Evolutionary conservation across 1,140 invertebrate species (phyloP).

Genomic region (Mesaphorura yosii): DNA sequence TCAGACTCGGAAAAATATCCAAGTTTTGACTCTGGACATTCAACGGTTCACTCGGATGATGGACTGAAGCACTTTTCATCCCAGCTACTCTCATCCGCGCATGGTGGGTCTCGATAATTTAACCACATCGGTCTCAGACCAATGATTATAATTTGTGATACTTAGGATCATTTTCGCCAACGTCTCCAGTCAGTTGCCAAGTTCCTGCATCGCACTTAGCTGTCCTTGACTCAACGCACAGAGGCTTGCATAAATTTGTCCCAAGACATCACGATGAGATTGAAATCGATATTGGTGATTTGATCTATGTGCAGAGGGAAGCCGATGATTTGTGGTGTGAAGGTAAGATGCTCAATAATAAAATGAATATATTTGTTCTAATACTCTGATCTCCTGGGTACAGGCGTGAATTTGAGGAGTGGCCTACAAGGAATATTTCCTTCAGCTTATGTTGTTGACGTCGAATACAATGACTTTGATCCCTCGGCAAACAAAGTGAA

Average conservation of each 20-base stretch:
- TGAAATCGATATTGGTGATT: conserved; percentile 92
- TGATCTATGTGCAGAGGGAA: conserved; percentile 90
- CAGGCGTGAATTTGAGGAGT: conserved; percentile 83
- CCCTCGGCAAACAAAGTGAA: conserved; percentile 70
- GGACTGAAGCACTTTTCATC: conserved; percentile 71
- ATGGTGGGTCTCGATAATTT: conserved; percentile 29
- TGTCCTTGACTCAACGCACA: conserved; percentile 84
- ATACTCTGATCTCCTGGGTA: not conserved
- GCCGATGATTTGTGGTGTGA: conserved; percentile 96
- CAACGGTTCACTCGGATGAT: conserved; percentile 77
- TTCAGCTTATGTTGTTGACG: conserved; percentile 88
- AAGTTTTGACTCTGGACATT: conserved; percentile 74
- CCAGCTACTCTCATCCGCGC: conserved; percentile 39
- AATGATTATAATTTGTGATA: not conserved
- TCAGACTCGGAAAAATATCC: conserved; percentile 70
- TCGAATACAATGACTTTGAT: conserved; percentile 89
- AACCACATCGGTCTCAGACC: not conserved
- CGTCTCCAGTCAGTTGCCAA: conserved; percentile 30
- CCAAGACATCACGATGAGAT: conserved; percentile 90
- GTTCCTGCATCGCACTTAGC: conserved; percentile 62
- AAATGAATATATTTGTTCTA: not conserved
- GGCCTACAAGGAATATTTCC: conserved; percentile 90
- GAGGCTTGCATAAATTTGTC: conserved; percentile 88
- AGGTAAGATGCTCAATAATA: conserved; percentile 40
- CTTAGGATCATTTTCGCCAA: conserved; percentile 33